Base-by-base conservation (phyloP, 2,113 vertebrate genomes). In the Spermophilus dauricus region DNA sequence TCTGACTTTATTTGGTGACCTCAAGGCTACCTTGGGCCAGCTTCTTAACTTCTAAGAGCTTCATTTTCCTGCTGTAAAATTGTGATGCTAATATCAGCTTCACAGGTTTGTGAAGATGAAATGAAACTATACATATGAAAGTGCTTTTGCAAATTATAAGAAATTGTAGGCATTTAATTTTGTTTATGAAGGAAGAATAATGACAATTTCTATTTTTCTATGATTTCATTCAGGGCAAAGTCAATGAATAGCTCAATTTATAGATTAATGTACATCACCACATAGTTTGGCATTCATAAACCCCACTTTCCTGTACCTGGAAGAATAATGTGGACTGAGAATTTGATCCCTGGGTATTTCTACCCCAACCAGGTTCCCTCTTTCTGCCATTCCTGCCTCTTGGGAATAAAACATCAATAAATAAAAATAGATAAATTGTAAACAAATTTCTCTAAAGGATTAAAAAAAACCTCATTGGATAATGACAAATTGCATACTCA, bases 401-500 rank as follows among this genome's bases (percentile, higher is more conserved):
- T 85, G 86, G 67, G 86, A 96, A 70, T 84, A 84, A 92, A 84
- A 73, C 32, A 45, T 53, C 89, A 42, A 72, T n/a, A 85, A 73
- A 34, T 48, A 75, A 63, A 76, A 58, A 70, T 58, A 73, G 88
- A 8, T 67, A 69, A 22, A 20, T 30, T 37, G 61, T 53, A 32
- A 72, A 53, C 11, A 56, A 42, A 56, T 65, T 69, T 48, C 24
- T 77, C 3, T 10, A n/a, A 39, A 91, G 32, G 73, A 56, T 88
- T 69, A 61, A 61, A 63, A 63, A 24, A 8, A 63, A 73, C 73
- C 45, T 84, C 65, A 2, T 8, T 30, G n/a, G 45, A 53, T 37
- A 8, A 1, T 72, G 48, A 37, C n/a, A 28, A 69, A 9, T n/a
- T n/a, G 28, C 9, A 11, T 28, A 8, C 32, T 75, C 39, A 51